phyloP scores from a whole-genome alignment of 30 jellyfish, hydroid and myxozoan genomes.

The Catostylus mosaicus region DNA sequence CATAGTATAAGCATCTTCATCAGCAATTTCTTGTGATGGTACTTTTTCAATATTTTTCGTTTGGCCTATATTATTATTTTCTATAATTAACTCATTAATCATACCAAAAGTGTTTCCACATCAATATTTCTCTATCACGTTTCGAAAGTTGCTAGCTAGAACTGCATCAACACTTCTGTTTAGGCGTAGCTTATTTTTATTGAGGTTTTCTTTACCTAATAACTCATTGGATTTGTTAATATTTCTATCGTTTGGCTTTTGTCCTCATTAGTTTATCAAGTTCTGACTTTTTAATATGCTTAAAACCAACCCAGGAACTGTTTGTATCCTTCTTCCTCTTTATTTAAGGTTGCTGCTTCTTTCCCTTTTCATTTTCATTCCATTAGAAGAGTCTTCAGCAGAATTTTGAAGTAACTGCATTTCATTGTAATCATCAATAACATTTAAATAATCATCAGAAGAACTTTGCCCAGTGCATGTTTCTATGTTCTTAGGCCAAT shows the following conservation, averaged over 20 bases:
- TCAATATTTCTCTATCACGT: constrained; percentile 34
- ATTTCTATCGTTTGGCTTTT: too few relatives aligned
- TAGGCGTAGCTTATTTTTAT: constrained; percentile 32
- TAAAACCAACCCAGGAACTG: too few relatives aligned
- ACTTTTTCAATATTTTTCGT: background rate
- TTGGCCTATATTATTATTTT: constrained; percentile 22
- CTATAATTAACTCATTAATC: constrained; percentile 18
- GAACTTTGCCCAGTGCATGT: background rate
- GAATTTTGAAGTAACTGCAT: background rate
- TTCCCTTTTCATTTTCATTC: too few relatives aligned
- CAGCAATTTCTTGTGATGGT: constrained; percentile 38
- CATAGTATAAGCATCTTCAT: constrained; percentile 48
- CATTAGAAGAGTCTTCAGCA: background rate
- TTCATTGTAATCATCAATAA: background rate
- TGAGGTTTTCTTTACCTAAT: too few relatives aligned
- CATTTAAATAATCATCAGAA: background rate
- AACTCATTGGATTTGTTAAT: too few relatives aligned
- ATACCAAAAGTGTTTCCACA: constrained; percentile 39
- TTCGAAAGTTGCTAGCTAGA: constrained; percentile 39
- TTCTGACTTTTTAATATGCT: too few relatives aligned
- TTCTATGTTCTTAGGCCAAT: background rate
- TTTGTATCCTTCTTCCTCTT: too few relatives aligned
- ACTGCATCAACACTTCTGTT: constrained; percentile 40
- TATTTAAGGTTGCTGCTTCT: too few relatives aligned
- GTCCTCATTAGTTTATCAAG: too few relatives aligned